Conservation (phyloP, 2,113 vertebrate genomes). For the Sinocyclocheilus rhinocerous region DNA sequence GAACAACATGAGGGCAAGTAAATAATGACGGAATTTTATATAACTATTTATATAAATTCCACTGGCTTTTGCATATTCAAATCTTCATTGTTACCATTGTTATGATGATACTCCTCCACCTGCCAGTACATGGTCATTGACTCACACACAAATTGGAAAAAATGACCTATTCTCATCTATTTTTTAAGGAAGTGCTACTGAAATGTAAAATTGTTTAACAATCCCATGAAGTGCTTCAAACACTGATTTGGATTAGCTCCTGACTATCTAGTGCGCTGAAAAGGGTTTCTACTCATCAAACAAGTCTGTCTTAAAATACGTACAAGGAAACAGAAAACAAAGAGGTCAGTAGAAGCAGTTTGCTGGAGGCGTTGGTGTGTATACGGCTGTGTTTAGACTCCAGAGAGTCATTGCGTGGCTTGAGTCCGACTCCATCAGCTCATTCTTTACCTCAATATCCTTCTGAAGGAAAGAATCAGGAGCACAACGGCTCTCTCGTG, state of each 20-base stretch:
- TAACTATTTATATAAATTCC: too few species aligned
- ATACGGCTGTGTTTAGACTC: conserved; percentile 21
- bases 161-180: too few species aligned
- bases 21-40: neutral
- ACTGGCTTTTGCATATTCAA: too few species aligned
- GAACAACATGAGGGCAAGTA: neutral
- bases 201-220: neutral
- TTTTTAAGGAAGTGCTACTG: neutral
- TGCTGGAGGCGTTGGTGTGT: conserved; percentile 10
- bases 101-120: too few species aligned
- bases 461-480: conserved; percentile 57
- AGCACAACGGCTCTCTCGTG: conserved; percentile 72
- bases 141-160: too few species aligned
- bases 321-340: neutral
- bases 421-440: conserved; percentile 62
- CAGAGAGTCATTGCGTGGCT: conserved; percentile 65
- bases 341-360: conserved; percentile 14
- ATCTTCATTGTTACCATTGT: neutral
- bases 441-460: conserved; percentile 66
- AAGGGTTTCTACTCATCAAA: neutral
- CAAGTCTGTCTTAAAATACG: neutral
- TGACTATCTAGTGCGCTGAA: neutral
- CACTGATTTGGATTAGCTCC: neutral
- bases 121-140: too few species aligned
- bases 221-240: neutral